These are phyloP conservation scores for Octopus sinensis DNA, from an alignment of 1,140 invertebrate species.

Conservation along the genomic window DNA sequence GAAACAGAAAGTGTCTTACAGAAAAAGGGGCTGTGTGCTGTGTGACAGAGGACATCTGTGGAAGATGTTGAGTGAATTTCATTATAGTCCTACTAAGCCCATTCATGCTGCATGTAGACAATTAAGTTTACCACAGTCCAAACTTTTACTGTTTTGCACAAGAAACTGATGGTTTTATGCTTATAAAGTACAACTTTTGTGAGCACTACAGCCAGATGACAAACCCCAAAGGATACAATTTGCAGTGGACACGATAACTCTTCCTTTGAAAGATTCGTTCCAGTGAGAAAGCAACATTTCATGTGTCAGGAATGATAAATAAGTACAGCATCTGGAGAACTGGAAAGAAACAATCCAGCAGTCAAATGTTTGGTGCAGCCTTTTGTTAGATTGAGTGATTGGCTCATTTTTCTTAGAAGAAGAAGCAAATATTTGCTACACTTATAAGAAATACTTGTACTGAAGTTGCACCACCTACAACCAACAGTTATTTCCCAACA, in stretches of 20 bases:
- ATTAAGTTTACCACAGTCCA: background rate
- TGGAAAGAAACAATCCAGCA: background rate
- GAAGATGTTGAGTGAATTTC: conserved; percentile 5
- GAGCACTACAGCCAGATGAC: background rate
- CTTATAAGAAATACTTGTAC: background rate
- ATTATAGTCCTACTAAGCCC: background rate
- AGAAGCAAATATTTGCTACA: background rate
- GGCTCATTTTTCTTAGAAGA: background rate
- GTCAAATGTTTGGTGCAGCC: background rate
- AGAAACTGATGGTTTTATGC: background rate
- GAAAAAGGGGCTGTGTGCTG: background rate
- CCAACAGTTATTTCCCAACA: background rate
- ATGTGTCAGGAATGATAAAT: conserved; percentile 2
- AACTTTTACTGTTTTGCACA: background rate
- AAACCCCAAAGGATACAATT: conserved; percentile 5
- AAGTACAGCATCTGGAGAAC: background rate
- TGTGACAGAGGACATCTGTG: background rate
- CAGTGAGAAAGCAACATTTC: background rate
- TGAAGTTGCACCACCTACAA: background rate
- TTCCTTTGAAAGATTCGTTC: background rate
- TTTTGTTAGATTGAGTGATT: background rate
- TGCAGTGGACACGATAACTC: background rate
- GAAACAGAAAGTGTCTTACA: background rate
- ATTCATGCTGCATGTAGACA: conserved; percentile 1
- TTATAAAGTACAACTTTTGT: conserved; percentile 8